These are phyloP conservation scores for Metridium senile DNA, from an alignment of 92 coral and sea anemone genomes.

Conservation along the genomic window DNA sequence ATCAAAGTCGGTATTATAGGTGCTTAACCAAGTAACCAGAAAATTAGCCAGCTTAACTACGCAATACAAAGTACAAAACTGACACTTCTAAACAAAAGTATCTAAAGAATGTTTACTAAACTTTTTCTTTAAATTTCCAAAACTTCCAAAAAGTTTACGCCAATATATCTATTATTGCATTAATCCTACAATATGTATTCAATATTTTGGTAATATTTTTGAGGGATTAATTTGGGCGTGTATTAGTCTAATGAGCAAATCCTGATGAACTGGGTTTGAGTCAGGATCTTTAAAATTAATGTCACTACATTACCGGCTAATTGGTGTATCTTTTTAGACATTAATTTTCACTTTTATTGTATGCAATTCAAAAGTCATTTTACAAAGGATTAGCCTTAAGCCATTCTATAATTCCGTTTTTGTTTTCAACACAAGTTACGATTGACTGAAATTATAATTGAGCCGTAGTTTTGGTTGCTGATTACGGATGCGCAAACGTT, in stretches of 20 bases:
- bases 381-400: conserved; percentile 11
- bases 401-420: conserved; percentile 1
- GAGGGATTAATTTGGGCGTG: neutral
- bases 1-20: no score
- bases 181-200: neutral
- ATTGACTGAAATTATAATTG: conserved; percentile 6
- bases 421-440: conserved; percentile 10
- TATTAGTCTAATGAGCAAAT: neutral
- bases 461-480: neutral
- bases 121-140: no score
- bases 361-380: neutral
- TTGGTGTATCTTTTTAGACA: neutral
- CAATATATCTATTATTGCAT: no score
- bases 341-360: neutral
- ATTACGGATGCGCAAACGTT: neutral
- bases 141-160: no score
- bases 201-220: neutral
- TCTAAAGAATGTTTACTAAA: no score
- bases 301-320: no score
- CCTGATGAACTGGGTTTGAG: no score
- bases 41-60: no score
- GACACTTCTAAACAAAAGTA: no score
- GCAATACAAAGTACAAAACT: no score
- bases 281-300: no score
- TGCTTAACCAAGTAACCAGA: no score